phyloP scores from a whole-genome alignment of 1,140 invertebrate genomes.

The Drosophila cardini region DNA sequence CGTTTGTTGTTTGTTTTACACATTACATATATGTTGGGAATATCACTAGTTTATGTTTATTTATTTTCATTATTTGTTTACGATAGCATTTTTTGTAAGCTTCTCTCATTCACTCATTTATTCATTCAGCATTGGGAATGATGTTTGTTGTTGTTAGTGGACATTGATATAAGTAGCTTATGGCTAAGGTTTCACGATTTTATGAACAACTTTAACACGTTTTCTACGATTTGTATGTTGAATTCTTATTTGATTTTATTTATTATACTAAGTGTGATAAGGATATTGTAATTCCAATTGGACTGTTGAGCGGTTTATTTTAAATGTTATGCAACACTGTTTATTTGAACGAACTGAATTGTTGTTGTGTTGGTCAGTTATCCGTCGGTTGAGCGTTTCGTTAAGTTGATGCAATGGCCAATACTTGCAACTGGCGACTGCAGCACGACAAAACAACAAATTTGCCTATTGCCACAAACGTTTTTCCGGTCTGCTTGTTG shows the following conservation, averaged over 20 bases:
- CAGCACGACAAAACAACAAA: constrained; percentile 41
- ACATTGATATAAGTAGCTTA: constrained; percentile 70
- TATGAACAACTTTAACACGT: constrained; percentile 35
- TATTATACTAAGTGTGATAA: constrained; percentile 1
- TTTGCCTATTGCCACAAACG: constrained; percentile 39
- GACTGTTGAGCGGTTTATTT: background rate
- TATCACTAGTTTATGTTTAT: constrained; percentile 78
- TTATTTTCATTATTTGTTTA: constrained; percentile 55
- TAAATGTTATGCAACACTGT: constrained; percentile 15
- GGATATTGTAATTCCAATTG: constrained; percentile 13
- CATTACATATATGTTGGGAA: constrained; percentile 59
- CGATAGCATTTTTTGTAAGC: constrained; percentile 32
- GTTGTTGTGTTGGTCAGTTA: constrained; percentile 33
- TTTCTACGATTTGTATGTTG: constrained; percentile 36
- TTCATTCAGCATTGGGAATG: constrained; percentile 31
- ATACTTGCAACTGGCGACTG: constrained; percentile 48
- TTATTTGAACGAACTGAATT: constrained; percentile 17
- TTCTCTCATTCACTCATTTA: constrained; percentile 46
- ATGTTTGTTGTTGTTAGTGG: constrained; percentile 42
- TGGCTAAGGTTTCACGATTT: constrained; percentile 56
- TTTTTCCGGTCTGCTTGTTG: constrained; percentile 49
- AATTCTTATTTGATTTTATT: constrained; percentile 43
- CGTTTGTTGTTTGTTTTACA: constrained; percentile 65
- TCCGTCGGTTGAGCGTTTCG: constrained; percentile 26
- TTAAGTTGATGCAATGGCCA: constrained; percentile 38